Evolutionary conservation across 2,888 invertebrate genomes (phyloP).

Genomic region (Athalia rosae): DNA sequence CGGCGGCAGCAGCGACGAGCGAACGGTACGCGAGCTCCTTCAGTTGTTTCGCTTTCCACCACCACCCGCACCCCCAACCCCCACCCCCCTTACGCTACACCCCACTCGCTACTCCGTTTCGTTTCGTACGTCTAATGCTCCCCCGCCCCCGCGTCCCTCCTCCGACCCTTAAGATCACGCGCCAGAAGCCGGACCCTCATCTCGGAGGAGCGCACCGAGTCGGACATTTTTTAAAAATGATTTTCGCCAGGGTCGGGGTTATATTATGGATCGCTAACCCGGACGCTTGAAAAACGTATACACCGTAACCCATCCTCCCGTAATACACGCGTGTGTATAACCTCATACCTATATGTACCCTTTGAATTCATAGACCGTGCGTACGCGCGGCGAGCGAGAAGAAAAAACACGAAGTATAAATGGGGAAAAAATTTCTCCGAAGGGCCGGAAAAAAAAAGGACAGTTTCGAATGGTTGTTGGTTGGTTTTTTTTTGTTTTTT

Average conservation of each 20-base stretch:
- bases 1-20: not conserved
- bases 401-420: not conserved
- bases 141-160: not conserved
- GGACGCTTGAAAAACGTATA: not conserved
- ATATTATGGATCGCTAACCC: not conserved
- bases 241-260: not conserved
- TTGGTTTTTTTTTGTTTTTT: too few species aligned
- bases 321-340: not conserved
- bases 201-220: conserved; percentile 10
- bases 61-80: conserved; percentile 50
- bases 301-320: not conserved
- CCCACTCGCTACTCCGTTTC: too few species aligned
- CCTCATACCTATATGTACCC: too few species aligned
- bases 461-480: too few species aligned
- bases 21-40: conserved; percentile 51
- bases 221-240: conserved; percentile 35
- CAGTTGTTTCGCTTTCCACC: conserved; percentile 63
- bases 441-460: too few species aligned
- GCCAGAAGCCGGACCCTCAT: conserved; percentile 36
- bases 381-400: not conserved
- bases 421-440: not conserved
- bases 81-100: conserved; percentile 13
- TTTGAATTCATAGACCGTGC: too few species aligned
- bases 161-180: conserved; percentile 36
- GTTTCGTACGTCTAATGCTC: too few species aligned